Base-by-base conservation (phyloP, 2,113 vertebrate species). In the Reinhardtius hippoglossoides region DNA sequence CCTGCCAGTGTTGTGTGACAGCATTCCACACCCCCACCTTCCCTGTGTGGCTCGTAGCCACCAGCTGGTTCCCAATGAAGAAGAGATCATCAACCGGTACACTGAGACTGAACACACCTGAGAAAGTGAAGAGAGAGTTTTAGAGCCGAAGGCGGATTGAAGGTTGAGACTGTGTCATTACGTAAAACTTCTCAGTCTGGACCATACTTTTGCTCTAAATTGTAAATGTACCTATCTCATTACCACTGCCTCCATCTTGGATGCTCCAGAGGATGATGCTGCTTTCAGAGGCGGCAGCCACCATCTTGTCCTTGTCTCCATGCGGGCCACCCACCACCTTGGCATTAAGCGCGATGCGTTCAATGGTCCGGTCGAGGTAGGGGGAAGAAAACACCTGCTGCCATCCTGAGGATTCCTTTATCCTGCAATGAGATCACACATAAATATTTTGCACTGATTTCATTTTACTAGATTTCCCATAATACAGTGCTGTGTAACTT, bases 21-120 rank as follows among this genome's bases (percentile, higher is more conserved):
- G 98, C 98, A 0, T 99, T 99, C 98, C 98, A 99, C 62, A 99
- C 97, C 21, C 98, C 98, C 9, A 99, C 98, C 79, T 99, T 99
- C 77, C 98, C 98, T 0, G 98, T 99, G 26, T 99, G 98, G 84
- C 98, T 99, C 0, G 98, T 99, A 74, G 97, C 98, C 50, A 99
- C 97, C 91, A 99, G 42, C 94, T 99, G 98, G 94, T 96, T 99
- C 20, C 98, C 98, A 23, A 99, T 99, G 74, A 99, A 99, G 93
- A 99, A 99, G 66, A 99, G 96, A 20, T 97, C 94, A 67, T 99
- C 98, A 2, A 99, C 98, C n/a, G 98, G 96, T 55, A 99, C 98
- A 0, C 97, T 97, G 2, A 99, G 96, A 82, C 95, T 98, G 92
- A 99, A 99, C 6, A 98, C 95, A 67, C 98, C 98, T 99, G 81